phyloP scores from a whole-genome alignment of 2,113 vertebrate species.

The Condylura cristata region DNA sequence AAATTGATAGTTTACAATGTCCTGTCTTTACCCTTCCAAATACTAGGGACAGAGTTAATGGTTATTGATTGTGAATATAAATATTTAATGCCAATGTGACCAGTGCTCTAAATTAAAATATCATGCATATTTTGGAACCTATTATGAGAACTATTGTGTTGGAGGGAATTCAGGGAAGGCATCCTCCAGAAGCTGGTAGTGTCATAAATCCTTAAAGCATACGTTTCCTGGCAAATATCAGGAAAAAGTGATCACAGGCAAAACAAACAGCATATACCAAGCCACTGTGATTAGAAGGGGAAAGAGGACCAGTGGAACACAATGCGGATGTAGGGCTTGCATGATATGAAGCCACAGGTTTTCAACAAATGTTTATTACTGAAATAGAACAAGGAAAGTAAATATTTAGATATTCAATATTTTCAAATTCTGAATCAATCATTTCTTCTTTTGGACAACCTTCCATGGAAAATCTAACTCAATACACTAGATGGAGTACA shows the following conservation, averaged over 20 bases:
- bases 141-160: not conserved
- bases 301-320: fast-evolving
- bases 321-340: not conserved
- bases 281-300: not conserved
- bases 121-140: not conserved
- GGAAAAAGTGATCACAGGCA: not conserved
- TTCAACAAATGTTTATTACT: not conserved
- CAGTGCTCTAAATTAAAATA: constrained; percentile 5
- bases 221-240: not conserved
- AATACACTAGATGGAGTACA: not conserved
- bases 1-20: not conserved
- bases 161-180: not conserved
- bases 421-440: not conserved
- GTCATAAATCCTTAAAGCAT: not conserved
- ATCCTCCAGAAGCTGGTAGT: not conserved
- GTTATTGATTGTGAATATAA: not conserved
- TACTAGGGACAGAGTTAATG: not conserved
- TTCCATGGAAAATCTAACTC: not conserved
- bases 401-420: not conserved
- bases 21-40: not conserved
- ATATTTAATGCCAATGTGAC: constrained; percentile 12
- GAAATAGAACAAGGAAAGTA: not conserved
- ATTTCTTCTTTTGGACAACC: not conserved
- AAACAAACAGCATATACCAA: not conserved
- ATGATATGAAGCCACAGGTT: not conserved